Evolutionary conservation across 1,140 invertebrate species (phyloP).

Genomic region (Trissolcus basalis): DNA sequence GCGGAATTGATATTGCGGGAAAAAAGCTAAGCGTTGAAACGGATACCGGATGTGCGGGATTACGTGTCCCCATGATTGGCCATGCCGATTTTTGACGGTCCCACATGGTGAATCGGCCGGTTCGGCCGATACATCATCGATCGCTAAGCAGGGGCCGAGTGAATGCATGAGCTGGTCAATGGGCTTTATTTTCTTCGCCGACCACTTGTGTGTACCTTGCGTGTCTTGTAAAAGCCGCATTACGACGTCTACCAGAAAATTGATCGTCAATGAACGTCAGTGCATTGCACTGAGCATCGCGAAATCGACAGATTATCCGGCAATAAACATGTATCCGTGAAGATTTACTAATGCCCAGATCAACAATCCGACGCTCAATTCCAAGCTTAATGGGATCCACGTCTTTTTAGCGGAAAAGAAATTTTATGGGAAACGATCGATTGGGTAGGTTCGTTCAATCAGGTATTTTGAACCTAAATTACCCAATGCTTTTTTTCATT

Average conservation of each 20-base stretch:
- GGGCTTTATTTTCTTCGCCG: constrained; percentile 10
- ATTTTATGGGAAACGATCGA: constrained; percentile 67
- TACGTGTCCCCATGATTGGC: constrained; percentile 59
- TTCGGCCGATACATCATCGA: constrained; percentile 24
- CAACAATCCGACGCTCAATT: constrained; percentile 54
- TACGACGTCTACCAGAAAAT: constrained; percentile 49
- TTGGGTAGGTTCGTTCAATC: constrained; percentile 3
- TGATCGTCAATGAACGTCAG: constrained; percentile 54
- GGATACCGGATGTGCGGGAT: constrained; percentile 68
- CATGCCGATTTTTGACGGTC: constrained; percentile 58
- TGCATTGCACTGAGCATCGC: constrained; percentile 36
- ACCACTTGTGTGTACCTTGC: constrained; percentile 21
- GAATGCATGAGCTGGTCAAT: constrained; percentile 25
- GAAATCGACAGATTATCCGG: constrained; percentile 53
- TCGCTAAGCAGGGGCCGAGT: neutral
- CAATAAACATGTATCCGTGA: constrained; percentile 45
- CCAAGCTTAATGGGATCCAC: constrained; percentile 62
- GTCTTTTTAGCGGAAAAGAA: constrained; percentile 53
- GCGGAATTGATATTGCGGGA: constrained; percentile 25
- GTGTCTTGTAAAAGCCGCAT: constrained; percentile 12
- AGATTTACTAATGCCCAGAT: constrained; percentile 34
- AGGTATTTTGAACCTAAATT: neutral
- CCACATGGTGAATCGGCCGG: constrained; percentile 44
- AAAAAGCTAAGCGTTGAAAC: constrained; percentile 47
- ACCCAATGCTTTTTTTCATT: neutral